phyloP scores from a whole-genome alignment of 2,113 vertebrate genomes.

The Myotis brandtii region DNA sequence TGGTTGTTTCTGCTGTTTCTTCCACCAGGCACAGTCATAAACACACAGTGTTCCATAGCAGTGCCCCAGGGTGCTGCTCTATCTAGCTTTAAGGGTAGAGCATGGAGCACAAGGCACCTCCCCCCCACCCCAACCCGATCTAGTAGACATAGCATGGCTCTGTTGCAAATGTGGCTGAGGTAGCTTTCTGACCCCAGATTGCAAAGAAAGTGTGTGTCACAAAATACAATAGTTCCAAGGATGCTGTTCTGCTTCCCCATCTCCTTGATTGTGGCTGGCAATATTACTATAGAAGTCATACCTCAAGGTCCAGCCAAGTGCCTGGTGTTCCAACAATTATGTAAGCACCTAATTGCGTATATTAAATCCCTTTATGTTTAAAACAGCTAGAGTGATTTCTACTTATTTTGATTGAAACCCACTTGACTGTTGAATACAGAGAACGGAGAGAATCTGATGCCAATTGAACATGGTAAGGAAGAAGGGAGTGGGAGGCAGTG shows the following conservation, averaged over 20 bases:
- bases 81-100: background rate
- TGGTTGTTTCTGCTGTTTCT: background rate
- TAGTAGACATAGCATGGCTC: background rate
- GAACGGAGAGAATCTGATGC: slow-evolving; percentile 9
- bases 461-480: background rate
- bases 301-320: background rate
- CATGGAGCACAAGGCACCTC: background rate
- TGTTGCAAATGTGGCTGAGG: background rate
- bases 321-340: background rate
- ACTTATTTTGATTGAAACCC: background rate
- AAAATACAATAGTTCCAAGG: background rate
- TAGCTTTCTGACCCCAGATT: background rate
- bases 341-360: background rate
- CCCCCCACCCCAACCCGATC: background rate
- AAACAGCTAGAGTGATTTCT: background rate
- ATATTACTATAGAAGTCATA: too few relatives aligned
- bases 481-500: background rate
- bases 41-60: background rate
- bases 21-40: background rate
- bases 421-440: background rate
- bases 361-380: background rate
- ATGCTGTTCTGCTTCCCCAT: background rate
- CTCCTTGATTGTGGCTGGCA: background rate
- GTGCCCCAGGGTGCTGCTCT: background rate
- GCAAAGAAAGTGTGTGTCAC: background rate